Conservation (phyloP, 1,140 invertebrate genomes). For the Aphis gossypii region DNA sequence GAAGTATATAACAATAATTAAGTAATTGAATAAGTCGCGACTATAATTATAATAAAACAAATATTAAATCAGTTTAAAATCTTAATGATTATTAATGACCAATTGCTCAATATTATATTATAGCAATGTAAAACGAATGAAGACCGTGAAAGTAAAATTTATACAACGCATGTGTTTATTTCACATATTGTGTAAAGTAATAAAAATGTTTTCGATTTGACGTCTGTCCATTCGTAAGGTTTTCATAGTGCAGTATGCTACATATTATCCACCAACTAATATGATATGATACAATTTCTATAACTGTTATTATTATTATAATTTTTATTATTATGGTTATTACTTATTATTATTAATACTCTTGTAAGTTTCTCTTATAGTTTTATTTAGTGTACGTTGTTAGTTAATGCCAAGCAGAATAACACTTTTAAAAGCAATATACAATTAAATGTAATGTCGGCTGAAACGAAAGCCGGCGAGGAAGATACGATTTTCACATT, state of each 20-base stretch:
- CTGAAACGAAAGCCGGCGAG: neutral
- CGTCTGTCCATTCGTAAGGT: neutral
- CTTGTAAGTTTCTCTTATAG: neutral
- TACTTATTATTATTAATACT: neutral
- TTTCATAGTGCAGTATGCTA: neutral
- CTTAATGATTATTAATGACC: neutral
- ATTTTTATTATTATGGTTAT: neutral
- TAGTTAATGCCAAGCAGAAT: neutral
- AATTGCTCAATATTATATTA: neutral
- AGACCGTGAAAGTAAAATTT: conserved; percentile 6
- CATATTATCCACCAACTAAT: neutral
- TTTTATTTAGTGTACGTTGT: neutral
- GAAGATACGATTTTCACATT: neutral
- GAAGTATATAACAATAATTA: neutral
- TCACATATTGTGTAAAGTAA: neutral
- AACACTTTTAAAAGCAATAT: neutral
- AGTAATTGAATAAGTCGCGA: neutral
- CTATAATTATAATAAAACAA: neutral
- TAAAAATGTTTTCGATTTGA: neutral
- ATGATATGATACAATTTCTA: neutral
- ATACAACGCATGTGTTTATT: neutral
- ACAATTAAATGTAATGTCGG: neutral
- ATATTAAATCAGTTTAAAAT: conserved; percentile 8
- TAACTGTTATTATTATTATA: neutral
- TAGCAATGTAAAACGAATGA: neutral